Conservation (phyloP, 2,113 vertebrate species). For the Clarias batrachus region DNA sequence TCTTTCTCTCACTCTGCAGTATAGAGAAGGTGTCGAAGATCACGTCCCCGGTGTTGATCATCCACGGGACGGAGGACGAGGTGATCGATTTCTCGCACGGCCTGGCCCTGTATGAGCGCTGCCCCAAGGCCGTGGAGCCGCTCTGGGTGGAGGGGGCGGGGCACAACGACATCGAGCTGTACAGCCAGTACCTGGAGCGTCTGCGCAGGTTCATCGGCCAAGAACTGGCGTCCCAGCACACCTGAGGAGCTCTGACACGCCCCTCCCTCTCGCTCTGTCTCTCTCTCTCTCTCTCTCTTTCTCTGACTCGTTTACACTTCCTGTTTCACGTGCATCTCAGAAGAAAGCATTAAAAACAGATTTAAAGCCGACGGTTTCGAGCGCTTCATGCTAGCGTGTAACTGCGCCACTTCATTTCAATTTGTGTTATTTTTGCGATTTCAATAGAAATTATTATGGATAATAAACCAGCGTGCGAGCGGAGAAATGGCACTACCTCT, state of each 20-base stretch:
- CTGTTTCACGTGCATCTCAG: background rate
- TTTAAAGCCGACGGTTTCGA: background rate
- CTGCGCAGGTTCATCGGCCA: constrained; percentile 92
- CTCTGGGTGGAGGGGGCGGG: constrained; percentile 97
- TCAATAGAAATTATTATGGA: background rate
- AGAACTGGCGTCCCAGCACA: constrained; percentile 78
- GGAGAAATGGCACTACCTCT: background rate
- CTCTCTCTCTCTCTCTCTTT: background rate
- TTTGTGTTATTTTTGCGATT: background rate
- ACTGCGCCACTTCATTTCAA: background rate
- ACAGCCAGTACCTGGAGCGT: constrained; percentile 96
- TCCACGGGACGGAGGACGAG: constrained; percentile 96
- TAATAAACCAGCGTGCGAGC: background rate
- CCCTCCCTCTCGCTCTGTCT: background rate
- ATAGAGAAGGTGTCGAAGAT: constrained; percentile 98
- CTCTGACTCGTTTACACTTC: constrained; percentile 16
- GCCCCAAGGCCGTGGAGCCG: constrained; percentile 94
- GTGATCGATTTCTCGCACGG: constrained; percentile 98
- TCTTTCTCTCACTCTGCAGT: constrained; percentile 64
- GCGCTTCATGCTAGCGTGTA: background rate
- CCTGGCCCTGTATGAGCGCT: constrained; percentile 92
- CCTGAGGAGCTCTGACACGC: constrained; percentile 56
- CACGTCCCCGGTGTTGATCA: constrained; percentile 94
- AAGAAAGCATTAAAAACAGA: background rate
- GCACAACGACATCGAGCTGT: constrained; percentile 97